These are phyloP conservation scores for Acromyrmex heyeri DNA, from an alignment of 1,140 invertebrate genomes.

Conservation along the genomic window DNA sequence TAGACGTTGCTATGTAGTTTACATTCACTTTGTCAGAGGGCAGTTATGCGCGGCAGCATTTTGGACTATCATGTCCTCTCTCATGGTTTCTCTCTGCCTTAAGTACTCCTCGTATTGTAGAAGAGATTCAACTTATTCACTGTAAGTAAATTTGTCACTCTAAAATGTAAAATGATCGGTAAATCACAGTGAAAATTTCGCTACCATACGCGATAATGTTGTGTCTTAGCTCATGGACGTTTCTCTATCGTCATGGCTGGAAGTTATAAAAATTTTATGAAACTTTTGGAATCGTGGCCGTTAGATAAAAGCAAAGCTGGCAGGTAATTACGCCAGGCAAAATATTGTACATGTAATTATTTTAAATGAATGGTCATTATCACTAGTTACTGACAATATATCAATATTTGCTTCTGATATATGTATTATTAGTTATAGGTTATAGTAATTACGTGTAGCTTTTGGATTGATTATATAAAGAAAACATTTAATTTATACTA, in stretches of 20 bases:
- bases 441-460: slow-evolving; percentile 13
- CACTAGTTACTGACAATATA: neutral
- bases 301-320: slow-evolving; percentile 91
- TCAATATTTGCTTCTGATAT: neutral
- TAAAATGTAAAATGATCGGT: too few species aligned
- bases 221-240: too few species aligned
- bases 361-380: neutral
- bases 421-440: slow-evolving; percentile 18
- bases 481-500: neutral
- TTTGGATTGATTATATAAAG: neutral
- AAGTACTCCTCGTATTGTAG: too few species aligned
- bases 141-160: too few species aligned
- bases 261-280: slow-evolving; percentile 91
- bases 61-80: too few species aligned
- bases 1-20: too few species aligned
- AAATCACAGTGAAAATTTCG: too few species aligned
- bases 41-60: too few species aligned
- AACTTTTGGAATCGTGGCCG: slow-evolving; percentile 93
- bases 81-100: too few species aligned
- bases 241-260: slow-evolving; percentile 86
- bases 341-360: neutral
- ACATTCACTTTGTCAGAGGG: too few species aligned
- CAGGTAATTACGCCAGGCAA: slow-evolving; percentile 86
- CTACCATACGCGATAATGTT: too few species aligned
- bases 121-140: too few species aligned